Evolutionary conservation across 2,113 vertebrate species (phyloP).

Genomic region (Prionailurus bengalensis): DNA sequence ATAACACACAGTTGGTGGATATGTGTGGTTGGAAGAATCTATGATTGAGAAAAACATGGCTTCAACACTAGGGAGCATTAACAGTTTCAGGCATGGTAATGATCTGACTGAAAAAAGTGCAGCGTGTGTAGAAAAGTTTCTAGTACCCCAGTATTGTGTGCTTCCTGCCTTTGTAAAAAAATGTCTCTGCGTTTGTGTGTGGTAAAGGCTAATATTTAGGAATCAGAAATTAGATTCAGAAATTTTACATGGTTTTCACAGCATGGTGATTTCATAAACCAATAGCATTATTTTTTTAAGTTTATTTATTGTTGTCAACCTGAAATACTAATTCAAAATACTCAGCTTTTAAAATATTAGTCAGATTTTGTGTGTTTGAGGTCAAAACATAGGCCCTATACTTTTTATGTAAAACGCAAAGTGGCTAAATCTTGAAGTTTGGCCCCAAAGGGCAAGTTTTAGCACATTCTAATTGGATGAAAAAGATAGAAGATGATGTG

Average conservation of each 20-base stretch:
- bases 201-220: background rate
- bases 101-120: background rate
- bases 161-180: background rate
- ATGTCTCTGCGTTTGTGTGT: background rate
- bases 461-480: background rate
- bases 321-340: background rate
- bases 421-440: background rate
- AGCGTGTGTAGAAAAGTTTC: background rate
- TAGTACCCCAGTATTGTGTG: background rate
- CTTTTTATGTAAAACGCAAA: background rate
- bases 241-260: background rate
- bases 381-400: background rate
- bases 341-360: background rate
- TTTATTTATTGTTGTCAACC: background rate
- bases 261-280: background rate
- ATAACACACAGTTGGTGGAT: background rate
- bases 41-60: background rate
- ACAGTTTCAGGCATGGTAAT: background rate
- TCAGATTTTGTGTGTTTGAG: background rate
- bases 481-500: background rate
- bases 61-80: background rate
- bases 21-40: background rate
- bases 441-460: background rate
- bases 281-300: background rate
- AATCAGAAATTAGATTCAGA: background rate